Evolutionary conservation across 2,888 invertebrate species (phyloP).

Genomic region (Campoplex capitator): DNA sequence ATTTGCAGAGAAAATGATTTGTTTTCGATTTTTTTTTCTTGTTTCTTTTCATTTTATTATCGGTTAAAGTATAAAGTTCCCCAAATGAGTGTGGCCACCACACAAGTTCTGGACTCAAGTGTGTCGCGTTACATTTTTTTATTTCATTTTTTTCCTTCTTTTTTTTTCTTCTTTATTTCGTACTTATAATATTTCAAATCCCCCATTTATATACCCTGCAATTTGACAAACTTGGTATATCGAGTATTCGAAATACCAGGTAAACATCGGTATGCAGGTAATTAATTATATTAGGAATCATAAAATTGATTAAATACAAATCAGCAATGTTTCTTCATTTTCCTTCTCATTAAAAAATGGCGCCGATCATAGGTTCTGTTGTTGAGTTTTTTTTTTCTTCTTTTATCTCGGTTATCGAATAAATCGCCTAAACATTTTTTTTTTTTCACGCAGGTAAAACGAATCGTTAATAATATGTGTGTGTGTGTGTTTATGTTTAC

Average conservation of each 20-base stretch:
- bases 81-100: conserved; percentile 73
- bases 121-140: conserved; percentile 58
- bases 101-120: conserved; percentile 61
- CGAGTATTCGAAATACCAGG: conserved; percentile 71
- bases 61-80: conserved; percentile 75
- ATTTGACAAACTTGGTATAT: conserved; percentile 50
- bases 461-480: conserved; percentile 75
- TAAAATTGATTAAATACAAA: conserved; percentile 83
- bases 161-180: not conserved
- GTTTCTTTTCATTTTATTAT: conserved; percentile 69
- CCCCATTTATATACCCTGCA: conserved; percentile 52
- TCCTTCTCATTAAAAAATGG: conserved; percentile 60
- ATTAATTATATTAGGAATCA: conserved; percentile 79
- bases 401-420: conserved; percentile 47
- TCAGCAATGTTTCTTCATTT: conserved; percentile 62
- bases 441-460: conserved; percentile 76
- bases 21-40: conserved; percentile 17
- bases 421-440: conserved; percentile 71
- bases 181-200: conserved; percentile 57
- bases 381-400: conserved; percentile 22
- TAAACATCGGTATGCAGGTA: conserved; percentile 75
- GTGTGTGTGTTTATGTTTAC: conserved; percentile 74
- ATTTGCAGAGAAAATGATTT: conserved; percentile 78
- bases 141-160: not conserved
- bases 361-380: conserved; percentile 61